Conservation (phyloP, 2,797 vertebrate species). For the Falco biarmicus region DNA sequence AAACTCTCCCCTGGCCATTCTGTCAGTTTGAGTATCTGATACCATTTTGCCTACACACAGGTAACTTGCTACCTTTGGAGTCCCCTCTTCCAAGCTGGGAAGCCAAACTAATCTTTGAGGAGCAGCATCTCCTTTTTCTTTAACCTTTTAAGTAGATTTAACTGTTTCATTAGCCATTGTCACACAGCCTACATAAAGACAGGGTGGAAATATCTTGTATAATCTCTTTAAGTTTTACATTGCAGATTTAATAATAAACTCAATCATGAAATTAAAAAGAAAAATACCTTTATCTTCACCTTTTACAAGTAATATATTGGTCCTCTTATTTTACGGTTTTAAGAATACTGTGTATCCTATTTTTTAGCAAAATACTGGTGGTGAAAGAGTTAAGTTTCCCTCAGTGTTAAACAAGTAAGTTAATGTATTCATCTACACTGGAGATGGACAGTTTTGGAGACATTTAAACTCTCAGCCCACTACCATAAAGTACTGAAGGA, state of each 20-base stretch:
- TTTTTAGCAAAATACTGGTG: neutral
- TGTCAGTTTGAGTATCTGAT: neutral
- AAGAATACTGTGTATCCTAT: neutral
- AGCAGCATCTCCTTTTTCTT: neutral
- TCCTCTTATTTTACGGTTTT: neutral
- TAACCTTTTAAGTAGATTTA: neutral
- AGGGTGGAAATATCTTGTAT: neutral
- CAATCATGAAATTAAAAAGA: neutral
- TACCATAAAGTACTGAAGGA: neutral
- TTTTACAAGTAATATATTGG: neutral
- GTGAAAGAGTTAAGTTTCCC: constrained; percentile 17
- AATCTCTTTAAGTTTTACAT: neutral
- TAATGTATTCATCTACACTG: neutral
- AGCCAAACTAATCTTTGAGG: neutral
- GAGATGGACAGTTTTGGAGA: neutral
- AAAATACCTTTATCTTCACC: neutral
- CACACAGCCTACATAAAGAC: neutral
- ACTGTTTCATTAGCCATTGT: neutral
- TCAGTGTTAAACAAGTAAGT: neutral
- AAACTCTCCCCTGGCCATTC: neutral
- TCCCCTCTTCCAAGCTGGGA: neutral
- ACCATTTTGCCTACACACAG: neutral
- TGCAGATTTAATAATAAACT: neutral
- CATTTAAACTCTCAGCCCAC: neutral
- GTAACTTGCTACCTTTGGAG: neutral